Conservation (phyloP, 2,888 invertebrate species). For the Drosophila mercatorum region DNA sequence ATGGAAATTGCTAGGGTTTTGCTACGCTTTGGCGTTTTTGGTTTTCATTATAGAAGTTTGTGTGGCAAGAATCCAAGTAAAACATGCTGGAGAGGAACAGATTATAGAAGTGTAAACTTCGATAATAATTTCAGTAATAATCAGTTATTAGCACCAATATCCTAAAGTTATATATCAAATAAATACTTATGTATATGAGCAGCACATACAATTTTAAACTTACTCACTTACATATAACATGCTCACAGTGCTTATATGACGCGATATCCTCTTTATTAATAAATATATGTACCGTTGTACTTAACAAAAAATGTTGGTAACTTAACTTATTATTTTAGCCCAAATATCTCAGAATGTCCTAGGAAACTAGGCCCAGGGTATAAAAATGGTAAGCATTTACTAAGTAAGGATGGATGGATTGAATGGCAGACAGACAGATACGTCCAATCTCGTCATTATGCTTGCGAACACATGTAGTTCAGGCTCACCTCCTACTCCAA, state of each 20-base stretch:
- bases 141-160: neutral
- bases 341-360: too few species aligned
- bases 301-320: neutral
- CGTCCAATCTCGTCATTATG: too few species aligned
- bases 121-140: neutral
- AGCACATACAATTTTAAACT: neutral
- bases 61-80: neutral
- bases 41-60: constrained; percentile 12
- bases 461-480: too few species aligned
- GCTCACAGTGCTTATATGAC: neutral
- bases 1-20: constrained; percentile 9
- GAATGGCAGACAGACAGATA: too few species aligned
- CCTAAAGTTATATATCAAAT: too few species aligned
- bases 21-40: neutral
- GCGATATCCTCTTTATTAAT: neutral
- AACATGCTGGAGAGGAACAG: neutral
- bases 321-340: neutral
- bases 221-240: too few species aligned
- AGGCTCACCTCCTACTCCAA: too few species aligned
- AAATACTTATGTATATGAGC: too few species aligned
- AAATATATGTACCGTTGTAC: neutral
- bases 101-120: neutral
- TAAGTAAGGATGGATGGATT: too few species aligned
- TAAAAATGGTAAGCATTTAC: too few species aligned
- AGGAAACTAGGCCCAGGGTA: too few species aligned